Conservation (phyloP, 2,797 vertebrate genomes). For the Manis javanica region DNA sequence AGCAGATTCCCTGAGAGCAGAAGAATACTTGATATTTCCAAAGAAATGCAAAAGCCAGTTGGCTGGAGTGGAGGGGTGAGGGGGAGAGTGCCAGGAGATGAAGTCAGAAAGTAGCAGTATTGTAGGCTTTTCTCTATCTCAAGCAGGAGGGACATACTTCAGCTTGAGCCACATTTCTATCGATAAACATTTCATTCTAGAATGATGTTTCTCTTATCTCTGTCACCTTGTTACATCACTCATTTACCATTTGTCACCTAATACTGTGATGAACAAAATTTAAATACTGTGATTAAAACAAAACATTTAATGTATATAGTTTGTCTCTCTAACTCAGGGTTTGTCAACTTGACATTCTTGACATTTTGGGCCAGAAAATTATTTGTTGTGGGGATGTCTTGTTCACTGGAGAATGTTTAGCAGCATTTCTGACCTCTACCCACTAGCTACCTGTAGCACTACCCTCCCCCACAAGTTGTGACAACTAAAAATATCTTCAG, state of each 20-base stretch:
- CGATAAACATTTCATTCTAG: not conserved
- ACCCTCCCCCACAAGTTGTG: not conserved
- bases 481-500: not conserved
- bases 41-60: not conserved
- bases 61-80: not conserved
- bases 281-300: not conserved
- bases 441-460: not conserved
- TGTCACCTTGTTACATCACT: not conserved
- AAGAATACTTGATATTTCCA: conserved; percentile 20
- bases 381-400: not conserved
- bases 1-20: not conserved
- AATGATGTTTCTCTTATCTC: not conserved
- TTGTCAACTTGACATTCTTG: not conserved
- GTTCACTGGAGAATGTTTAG: not conserved
- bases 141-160: not conserved
- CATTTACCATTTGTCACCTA: conserved; percentile 29
- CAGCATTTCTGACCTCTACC: not conserved
- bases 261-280: not conserved
- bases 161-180: not conserved
- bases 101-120: not conserved
- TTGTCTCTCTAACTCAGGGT: not conserved
- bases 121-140: not conserved
- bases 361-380: conserved; percentile 3
- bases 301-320: not conserved
- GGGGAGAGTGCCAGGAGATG: not conserved